Evolutionary conservation across 2,888 invertebrate species (phyloP).

Genomic region (Gerris lacustris): DNA sequence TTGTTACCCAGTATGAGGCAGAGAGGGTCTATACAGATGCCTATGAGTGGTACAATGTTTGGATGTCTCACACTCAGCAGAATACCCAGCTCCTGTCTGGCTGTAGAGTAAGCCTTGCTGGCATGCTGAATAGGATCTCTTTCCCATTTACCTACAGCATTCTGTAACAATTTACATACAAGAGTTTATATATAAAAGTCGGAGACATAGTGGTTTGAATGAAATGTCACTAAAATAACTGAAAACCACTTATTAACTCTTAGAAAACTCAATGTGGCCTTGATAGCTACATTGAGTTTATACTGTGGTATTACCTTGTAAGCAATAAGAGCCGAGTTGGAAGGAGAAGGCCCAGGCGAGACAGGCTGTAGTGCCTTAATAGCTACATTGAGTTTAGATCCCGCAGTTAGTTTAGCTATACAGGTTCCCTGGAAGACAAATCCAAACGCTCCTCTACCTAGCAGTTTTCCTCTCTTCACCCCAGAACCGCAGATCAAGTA

Average conservation of each 20-base stretch:
- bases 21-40: slow-evolving; percentile 70
- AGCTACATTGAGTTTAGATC: slow-evolving; percentile 59
- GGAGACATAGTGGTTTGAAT: neutral
- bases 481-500: slow-evolving; percentile 71
- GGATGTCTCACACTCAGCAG: slow-evolving; percentile 72
- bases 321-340: slow-evolving; percentile 50
- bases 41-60: slow-evolving; percentile 84
- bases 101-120: slow-evolving; percentile 91
- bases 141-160: slow-evolving; percentile 80
- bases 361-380: slow-evolving; percentile 94
- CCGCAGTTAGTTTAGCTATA: slow-evolving; percentile 42
- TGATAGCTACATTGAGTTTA: no score
- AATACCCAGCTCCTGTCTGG: slow-evolving; percentile 86
- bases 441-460: slow-evolving; percentile 96
- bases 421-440: slow-evolving; percentile 80
- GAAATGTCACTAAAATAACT: neutral
- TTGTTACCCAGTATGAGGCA: slow-evolving; percentile 24
- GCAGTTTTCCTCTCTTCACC: slow-evolving; percentile 58
- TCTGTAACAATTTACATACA: slow-evolving; percentile 38
- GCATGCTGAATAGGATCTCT: slow-evolving; percentile 83
- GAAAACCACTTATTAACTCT: neutral
- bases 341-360: slow-evolving; percentile 61
- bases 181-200: neutral
- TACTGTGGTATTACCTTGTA: slow-evolving; percentile 38
- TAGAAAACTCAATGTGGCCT: no score